A percentile compares a stretch with the other conserved stretches of the same genome.
These are phyloP conservation scores for Aepyceros melampus DNA, from an alignment of 2,113 vertebrate species.

Conservation along the genomic window DNA sequence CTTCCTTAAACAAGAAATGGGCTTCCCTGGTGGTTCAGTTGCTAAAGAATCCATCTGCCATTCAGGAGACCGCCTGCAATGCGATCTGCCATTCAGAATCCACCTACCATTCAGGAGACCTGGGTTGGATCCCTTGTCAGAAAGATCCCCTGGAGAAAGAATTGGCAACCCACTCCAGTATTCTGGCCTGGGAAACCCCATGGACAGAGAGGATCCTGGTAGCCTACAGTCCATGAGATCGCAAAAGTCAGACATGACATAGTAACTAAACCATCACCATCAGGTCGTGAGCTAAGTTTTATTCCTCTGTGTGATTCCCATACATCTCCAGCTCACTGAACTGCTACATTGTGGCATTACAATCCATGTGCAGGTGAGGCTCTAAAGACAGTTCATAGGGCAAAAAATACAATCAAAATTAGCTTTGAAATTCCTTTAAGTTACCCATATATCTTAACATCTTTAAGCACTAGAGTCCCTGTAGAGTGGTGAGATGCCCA, in stretches of 20 bases:
- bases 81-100: neutral
- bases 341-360: neutral
- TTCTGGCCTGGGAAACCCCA: neutral
- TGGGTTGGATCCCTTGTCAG: neutral
- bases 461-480: neutral
- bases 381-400: neutral
- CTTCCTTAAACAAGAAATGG: neutral
- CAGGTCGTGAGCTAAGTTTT: neutral
- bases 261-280: neutral
- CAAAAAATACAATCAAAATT: neutral
- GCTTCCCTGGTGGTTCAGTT: neutral
- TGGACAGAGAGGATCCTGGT: neutral
- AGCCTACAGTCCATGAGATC: neutral
- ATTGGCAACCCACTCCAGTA: neutral
- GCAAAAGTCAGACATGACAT: neutral
- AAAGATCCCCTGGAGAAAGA: neutral
- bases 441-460: no score
- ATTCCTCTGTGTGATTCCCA: neutral
- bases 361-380: neutral
- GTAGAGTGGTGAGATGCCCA: neutral
- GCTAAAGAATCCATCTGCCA: neutral
- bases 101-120: neutral
- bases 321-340: rapidly evolving
- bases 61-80: neutral
- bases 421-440: neutral